phyloP scores from a whole-genome alignment of 2,797 vertebrate species.

The Gephyroberyx darwinii region DNA sequence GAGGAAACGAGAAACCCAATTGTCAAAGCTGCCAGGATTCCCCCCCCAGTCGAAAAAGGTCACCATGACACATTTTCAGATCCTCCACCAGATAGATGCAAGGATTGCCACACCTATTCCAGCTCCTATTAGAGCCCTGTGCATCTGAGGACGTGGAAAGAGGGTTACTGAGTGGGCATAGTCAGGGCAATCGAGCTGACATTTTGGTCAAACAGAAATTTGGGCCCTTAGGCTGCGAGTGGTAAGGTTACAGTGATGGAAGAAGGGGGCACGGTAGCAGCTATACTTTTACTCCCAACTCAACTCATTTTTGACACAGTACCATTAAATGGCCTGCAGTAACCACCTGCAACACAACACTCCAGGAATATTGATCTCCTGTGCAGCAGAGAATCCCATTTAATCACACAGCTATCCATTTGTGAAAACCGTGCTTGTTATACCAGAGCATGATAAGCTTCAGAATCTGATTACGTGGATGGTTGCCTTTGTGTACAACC shows the following conservation, averaged over 20 bases:
- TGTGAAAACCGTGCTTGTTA: conserved; percentile 65
- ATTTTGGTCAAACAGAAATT: conserved; percentile 63
- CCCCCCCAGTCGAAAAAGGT: conserved; percentile 28
- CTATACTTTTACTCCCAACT: conserved; percentile 51
- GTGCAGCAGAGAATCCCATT: conserved; percentile 49
- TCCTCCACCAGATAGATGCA: conserved; percentile 22
- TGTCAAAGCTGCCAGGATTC: conserved; percentile 9
- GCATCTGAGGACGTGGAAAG: conserved; percentile 38
- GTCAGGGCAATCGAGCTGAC: conserved; percentile 52
- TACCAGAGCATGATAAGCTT: conserved; percentile 62
- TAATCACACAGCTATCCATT: conserved; percentile 61
- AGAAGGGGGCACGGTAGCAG: conserved; percentile 33
- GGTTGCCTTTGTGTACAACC: conserved; percentile 47
- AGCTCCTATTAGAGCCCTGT: conserved; percentile 48
- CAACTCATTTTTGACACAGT: conserved; percentile 46
- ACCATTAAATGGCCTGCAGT: conserved; percentile 55
- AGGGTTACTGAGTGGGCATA: conserved; percentile 48
- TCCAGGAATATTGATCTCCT: conserved; percentile 59
- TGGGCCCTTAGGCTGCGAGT: conserved; percentile 50
- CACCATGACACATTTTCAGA: conserved; percentile 32
- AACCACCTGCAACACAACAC: conserved; percentile 53
- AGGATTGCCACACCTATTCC: conserved; percentile 48
- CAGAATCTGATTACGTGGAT: conserved; percentile 66
- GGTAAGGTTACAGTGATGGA: conserved; percentile 58
- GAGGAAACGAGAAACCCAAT: not conserved